A percentile compares a stretch with the other conserved stretches of the same genome.
Conservation (phyloP, 2,797 vertebrate species). For the Paedocypris micromegethes region DNA sequence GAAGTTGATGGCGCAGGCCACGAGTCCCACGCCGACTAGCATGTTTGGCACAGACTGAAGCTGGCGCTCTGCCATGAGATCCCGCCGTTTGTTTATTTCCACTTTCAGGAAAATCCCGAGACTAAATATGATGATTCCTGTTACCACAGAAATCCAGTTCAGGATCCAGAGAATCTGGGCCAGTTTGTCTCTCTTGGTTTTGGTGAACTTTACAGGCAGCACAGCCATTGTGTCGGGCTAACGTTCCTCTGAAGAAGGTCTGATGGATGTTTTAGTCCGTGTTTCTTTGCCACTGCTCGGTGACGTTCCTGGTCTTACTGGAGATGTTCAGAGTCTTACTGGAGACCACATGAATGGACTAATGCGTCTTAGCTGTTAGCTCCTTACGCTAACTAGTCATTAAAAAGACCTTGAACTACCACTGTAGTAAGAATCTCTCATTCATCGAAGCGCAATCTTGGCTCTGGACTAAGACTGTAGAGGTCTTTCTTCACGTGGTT, state of each 20-base stretch:
- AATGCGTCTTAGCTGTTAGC: slow-evolving; percentile 11
- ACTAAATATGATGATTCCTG: slow-evolving; percentile 79
- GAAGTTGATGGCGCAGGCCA: slow-evolving; percentile 86
- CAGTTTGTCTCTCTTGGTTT: slow-evolving; percentile 80
- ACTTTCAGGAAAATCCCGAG: slow-evolving; percentile 86
- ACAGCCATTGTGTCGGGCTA: slow-evolving; percentile 73
- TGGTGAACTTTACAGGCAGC: slow-evolving; percentile 83
- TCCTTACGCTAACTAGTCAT: slow-evolving; percentile 10
- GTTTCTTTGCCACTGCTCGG: no score
- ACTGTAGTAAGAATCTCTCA: neutral
- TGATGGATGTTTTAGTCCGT: no score
- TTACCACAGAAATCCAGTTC: slow-evolving; percentile 88
- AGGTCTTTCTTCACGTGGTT: no score
- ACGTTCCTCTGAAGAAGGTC: no score
- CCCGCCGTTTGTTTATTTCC: slow-evolving; percentile 80
- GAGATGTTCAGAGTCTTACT: neutral
- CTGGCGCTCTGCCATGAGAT: slow-evolving; percentile 80
- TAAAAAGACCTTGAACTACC: slow-evolving; percentile 2
- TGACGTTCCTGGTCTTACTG: no score
- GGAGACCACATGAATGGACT: slow-evolving; percentile 5
- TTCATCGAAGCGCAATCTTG: neutral
- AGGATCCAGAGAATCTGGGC: slow-evolving; percentile 90
- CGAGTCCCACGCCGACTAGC: slow-evolving; percentile 81
- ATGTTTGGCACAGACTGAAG: slow-evolving; percentile 82
- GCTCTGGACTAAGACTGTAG: no score